Evolutionary conservation across 2,113 vertebrate species (phyloP).

Genomic region (Halcyon malimbica): DNA sequence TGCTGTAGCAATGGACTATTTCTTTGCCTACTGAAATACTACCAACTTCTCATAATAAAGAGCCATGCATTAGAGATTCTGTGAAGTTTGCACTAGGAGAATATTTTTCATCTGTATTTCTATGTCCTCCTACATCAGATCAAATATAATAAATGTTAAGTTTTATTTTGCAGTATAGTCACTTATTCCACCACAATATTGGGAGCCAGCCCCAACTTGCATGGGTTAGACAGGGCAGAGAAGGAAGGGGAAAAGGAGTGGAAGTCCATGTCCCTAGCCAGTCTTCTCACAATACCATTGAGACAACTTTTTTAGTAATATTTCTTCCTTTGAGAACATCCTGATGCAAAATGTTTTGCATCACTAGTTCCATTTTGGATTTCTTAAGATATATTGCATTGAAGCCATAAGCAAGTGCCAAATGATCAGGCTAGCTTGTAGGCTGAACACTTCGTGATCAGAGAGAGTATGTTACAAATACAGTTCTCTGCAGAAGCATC

Average conservation of each 20-base stretch:
- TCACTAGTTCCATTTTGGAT: background rate
- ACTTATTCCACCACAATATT: background rate
- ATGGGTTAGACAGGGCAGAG: background rate
- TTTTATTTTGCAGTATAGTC: background rate
- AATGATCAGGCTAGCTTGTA: background rate
- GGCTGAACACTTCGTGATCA: too few species aligned
- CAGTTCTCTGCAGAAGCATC: background rate
- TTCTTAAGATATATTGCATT: background rate
- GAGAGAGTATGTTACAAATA: background rate
- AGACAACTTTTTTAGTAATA: background rate
- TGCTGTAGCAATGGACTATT: background rate
- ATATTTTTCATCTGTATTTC: background rate
- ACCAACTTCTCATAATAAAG: background rate
- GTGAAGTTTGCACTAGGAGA: background rate
- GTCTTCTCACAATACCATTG: background rate
- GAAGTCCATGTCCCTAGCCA: background rate
- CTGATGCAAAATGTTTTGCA: background rate
- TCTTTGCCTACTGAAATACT: background rate
- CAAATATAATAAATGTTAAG: background rate
- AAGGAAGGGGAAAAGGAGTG: background rate
- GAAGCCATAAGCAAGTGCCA: background rate
- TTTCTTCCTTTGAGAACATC: background rate
- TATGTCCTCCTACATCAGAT: background rate
- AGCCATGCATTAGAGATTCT: background rate
- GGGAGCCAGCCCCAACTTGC: background rate